Base-by-base conservation (phyloP, 2,113 vertebrate species). In the Ceyx cyanopectus region DNA sequence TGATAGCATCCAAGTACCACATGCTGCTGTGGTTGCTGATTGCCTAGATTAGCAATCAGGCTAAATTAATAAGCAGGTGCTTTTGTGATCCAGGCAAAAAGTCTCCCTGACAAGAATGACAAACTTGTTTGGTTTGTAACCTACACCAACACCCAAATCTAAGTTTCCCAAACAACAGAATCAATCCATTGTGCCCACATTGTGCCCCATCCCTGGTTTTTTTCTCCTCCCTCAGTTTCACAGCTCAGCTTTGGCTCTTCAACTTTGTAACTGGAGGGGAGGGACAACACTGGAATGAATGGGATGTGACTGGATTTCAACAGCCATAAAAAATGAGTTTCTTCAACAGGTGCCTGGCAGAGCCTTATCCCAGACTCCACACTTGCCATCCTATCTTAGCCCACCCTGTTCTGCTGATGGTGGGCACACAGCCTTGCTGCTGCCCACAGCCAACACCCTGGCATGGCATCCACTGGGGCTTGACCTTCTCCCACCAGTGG, bases 131-230 rank as follows among this genome's bases (percentile, higher is more conserved):
- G n/a, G 46, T 81, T 68, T 54, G 73, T 76, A 83, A 67, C 48
- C 48, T 27, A 12, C 7, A 0, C 14, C 82, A 85, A 86, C 81
- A 75, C 58, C 77, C 69, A 56, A 68, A 41, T 29, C 34, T 10
- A 61, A 60, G 23, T 72, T 94, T 53, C 66, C 61, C 66, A 86
- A 93, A 92, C 80, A 81, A 95, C 83, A 67, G 70, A 67, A 90
- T 84, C 53, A 41, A 81, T 65, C 61, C 86, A n/a, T 75, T 75
- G 54, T 58, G 34, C 85, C 48, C 74, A 58, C 46, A 32, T 32
- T 32, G 32, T 32, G 32, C 32, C 8, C 3, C 3, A 4, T 3
- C 2, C 2, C 46, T 18, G 4, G 5, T 30, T 18, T 18, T 67
- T 45, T 79, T 26, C 30, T 80, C 32, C 66, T 76, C 68, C 21